A percentile compares a stretch with the other conserved stretches of the same genome.
Conservation (phyloP, 2,888 invertebrate genomes). For the Drosophila ochracea region DNA sequence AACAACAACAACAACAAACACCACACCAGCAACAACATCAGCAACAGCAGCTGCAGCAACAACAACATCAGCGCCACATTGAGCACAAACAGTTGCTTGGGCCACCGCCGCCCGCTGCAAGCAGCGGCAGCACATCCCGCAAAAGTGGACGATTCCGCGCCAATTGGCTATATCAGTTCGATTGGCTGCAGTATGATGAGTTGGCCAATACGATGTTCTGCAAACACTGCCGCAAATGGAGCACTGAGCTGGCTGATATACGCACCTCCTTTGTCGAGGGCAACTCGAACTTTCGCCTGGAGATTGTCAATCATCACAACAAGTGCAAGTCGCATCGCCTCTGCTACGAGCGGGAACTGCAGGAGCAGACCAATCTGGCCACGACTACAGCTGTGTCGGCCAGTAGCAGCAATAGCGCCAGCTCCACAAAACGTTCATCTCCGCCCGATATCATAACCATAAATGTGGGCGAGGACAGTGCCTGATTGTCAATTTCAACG, state of each 20-base stretch:
- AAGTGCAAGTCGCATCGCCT: constrained; percentile 91
- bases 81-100: constrained; percentile 9
- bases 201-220: constrained; percentile 90
- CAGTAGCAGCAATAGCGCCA: constrained; percentile 6
- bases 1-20: constrained; percentile 86
- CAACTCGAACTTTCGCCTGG: constrained; percentile 91
- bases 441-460: constrained; percentile 81
- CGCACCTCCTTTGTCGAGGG: constrained; percentile 93
- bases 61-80: neutral
- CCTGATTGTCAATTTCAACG: constrained; percentile 31
- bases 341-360: constrained; percentile 87
- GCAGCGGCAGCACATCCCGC: constrained; percentile 68
- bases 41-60: constrained; percentile 73
- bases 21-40: constrained; percentile 78
- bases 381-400: constrained; percentile 7
- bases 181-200: constrained; percentile 91
- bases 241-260: constrained; percentile 89
- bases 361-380: constrained; percentile 58
- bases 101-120: neutral
- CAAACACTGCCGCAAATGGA: constrained; percentile 91
- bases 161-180: constrained; percentile 89
- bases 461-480: constrained; percentile 80
- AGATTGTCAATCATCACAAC: constrained; percentile 92
- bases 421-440: constrained; percentile 28
- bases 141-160: constrained; percentile 89